Evolutionary conservation across 1,140 invertebrate genomes (phyloP), one percentile per base, ranked within the genome.

Genomic region (Diachasmimorpha longicaudata): DNA sequence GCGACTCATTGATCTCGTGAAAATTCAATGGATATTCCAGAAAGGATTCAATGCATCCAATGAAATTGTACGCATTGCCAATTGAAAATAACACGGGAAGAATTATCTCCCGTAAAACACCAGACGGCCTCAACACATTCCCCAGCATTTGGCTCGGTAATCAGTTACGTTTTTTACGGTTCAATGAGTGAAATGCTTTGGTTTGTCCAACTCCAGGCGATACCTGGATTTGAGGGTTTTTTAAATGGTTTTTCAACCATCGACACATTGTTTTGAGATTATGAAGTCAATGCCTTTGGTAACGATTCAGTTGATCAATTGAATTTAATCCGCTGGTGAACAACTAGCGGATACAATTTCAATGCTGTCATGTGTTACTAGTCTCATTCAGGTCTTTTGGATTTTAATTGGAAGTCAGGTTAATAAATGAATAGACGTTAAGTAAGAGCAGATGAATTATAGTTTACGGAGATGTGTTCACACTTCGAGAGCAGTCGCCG

Each of bases 171-270:
- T 70, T 39, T 37, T 70, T 44, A 52, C 68, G 36, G 44, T 44
- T 39, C 74, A 75, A 75, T 70, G 42, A 63, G 55, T 37, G 14
- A 68, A 68, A 68, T 39, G 31, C 46, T 69, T 19, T 42, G 5
- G 25, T 19, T 55, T 52, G 55, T n/a, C 48, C 39, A n/a, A 68
- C 67, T 70, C 25, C 74, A 70, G 74, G 74, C 74, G n/a, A 52
- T 70, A 46, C 63, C 74, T 75, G 74, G 46, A 75, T 75, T 63
- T 75, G 74, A 75, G 14, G 11, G 39, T 23, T 36, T 70, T 75
- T 75, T 31, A 44, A 75, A 75, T 75, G 36, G 36, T 70, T 58
- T 70, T 70, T 39, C 66, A 70, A 75, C 66, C 73, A 75, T 58
- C 63, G 72, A 16, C 42, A 48, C 55, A 8, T 70, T 25, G 21